These are phyloP conservation scores for Caenorhabditis doughertyi DNA, from an alignment of 2,888 invertebrate species.

Conservation along the genomic window DNA sequence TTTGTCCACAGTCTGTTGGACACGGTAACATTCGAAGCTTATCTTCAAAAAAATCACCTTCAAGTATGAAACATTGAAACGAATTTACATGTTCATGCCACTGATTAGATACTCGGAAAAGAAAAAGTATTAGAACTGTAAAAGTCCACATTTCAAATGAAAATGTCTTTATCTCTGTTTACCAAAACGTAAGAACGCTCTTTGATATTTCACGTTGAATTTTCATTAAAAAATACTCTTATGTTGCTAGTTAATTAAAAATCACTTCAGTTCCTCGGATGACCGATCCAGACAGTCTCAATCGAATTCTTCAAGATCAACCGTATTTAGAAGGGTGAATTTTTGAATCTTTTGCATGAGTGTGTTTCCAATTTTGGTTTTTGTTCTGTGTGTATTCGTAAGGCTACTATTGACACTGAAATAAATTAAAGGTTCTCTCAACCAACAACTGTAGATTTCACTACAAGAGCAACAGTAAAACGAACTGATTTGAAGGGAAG, in stretches of 20 bases:
- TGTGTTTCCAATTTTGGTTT: neutral
- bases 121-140: neutral
- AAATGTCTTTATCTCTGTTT: neutral
- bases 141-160: neutral
- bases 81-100: constrained; percentile 18
- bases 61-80: neutral
- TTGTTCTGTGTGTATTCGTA: constrained; percentile 2
- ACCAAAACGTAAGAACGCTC: no score
- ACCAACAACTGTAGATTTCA: constrained; percentile 58
- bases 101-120: neutral
- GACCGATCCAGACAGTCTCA: constrained; percentile 49
- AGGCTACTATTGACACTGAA: neutral
- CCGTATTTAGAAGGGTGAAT: constrained; percentile 66
- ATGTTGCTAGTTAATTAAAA: neutral
- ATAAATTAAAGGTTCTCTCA: constrained; percentile 44
- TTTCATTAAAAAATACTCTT: no score
- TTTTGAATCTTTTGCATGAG: constrained; percentile 25
- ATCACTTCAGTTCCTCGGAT: constrained; percentile 29
- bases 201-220: neutral
- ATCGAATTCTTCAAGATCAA: constrained; percentile 60
- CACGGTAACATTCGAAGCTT: constrained; percentile 9
- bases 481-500: constrained; percentile 38
- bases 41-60: neutral
- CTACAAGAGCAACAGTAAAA: constrained; percentile 38
- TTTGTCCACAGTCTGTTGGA: neutral